These are phyloP conservation scores for Rhyzopertha dominica DNA, from an alignment of 1,140 invertebrate species.

Conservation along the genomic window DNA sequence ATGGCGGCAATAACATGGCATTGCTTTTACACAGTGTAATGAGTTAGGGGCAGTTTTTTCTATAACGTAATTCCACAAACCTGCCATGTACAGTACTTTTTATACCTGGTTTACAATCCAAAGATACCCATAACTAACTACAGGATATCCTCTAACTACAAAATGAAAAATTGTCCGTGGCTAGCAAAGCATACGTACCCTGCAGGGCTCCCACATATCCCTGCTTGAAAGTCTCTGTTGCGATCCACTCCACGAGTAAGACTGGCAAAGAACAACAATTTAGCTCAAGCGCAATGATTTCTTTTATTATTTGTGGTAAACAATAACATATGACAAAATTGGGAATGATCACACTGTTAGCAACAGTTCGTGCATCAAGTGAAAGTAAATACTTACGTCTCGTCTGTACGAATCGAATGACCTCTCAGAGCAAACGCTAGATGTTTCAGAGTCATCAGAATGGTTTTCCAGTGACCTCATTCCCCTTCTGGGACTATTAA, in stretches of 20 bases:
- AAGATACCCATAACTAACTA: too few relatives aligned
- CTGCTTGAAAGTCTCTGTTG: slow-evolving; percentile 66
- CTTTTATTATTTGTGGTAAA: slow-evolving; percentile 20
- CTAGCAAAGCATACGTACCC: slow-evolving; percentile 41
- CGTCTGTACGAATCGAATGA: slow-evolving; percentile 79
- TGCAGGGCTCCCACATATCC: slow-evolving; percentile 57
- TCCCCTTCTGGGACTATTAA: slow-evolving; percentile 29
- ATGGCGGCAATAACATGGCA: too few relatives aligned
- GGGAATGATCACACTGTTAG: slow-evolving; percentile 4
- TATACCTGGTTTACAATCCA: too few relatives aligned
- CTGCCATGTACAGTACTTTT: too few relatives aligned
- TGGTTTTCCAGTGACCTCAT: slow-evolving; percentile 42
- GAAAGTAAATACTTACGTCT: slow-evolving; percentile 63
- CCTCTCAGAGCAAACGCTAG: slow-evolving; percentile 88
- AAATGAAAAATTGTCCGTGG: too few relatives aligned
- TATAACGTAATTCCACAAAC: too few relatives aligned
- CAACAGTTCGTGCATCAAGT: slow-evolving; percentile 4
- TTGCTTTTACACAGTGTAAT: too few relatives aligned
- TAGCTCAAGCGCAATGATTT: slow-evolving; percentile 18
- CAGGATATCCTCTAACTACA: too few relatives aligned
- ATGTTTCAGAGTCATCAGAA: slow-evolving; percentile 85
- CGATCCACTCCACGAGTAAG: slow-evolving; percentile 75
- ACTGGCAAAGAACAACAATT: slow-evolving; percentile 52
- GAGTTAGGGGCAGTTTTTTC: too few relatives aligned
- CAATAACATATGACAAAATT: slow-evolving; percentile 36